Base-by-base conservation (phyloP, 2,113 vertebrate genomes). In the Noctilio leporinus region DNA sequence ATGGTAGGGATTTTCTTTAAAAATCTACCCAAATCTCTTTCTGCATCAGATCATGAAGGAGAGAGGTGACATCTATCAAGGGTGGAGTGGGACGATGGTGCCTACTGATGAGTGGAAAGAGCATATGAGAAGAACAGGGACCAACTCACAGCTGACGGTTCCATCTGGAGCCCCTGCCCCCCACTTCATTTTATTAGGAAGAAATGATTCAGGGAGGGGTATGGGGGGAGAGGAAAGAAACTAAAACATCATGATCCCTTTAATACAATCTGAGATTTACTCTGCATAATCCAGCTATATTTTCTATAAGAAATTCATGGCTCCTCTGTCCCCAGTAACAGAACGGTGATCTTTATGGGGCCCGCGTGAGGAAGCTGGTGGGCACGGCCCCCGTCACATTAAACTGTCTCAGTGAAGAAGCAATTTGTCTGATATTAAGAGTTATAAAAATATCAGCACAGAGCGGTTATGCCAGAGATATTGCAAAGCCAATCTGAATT, bases 381-480 rank as follows among this genome's bases (percentile, higher is more conserved):
- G 95, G 94, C 86, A 96, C 78, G 8, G 97, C 94, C 97, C 96
- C 94, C 82, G 4, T 95, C 95, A 64, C 96, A 97, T 97, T 97
- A 97, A 97, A 96, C 96, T 97, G 96, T 96, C 97, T 97, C 94
- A n/a, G 96, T 76, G 96, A 97, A 97, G 96, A 97, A 95, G 96
- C 95, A 97, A 97, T 97, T 97, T 97, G 97, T 97, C 96, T 97
- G 97, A 97, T 97, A 97, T 97, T 97, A 97, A 97, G 96, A 97
- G 96, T 97, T 97, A 97, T 97, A 97, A 97, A 97, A 97, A 96
- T 97, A 97, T 97, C 97, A 97, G 94, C 80, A 72, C 88, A 95
- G 96, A 91, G 88, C 43, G 0, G 96, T 95, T 92, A 94, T 93
- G 95, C 96, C 0, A 47, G 96, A 91, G 94, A 97, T 94, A 94